A percentile compares a stretch with the other conserved stretches of the same genome.
Conservation (phyloP, 1,140 invertebrate species). For the Solenopsis fugax region DNA sequence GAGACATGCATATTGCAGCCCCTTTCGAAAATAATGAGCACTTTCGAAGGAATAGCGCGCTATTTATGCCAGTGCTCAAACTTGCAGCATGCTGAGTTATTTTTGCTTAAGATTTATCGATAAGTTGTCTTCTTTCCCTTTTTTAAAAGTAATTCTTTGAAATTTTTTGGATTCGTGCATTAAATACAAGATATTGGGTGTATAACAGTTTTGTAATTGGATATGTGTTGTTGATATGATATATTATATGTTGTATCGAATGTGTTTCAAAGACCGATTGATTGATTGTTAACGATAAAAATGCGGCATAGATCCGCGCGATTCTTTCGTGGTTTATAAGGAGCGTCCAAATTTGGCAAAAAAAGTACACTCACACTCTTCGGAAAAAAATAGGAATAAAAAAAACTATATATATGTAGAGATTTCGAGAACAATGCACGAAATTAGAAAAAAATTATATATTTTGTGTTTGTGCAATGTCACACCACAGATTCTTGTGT, state of each 20-base stretch:
- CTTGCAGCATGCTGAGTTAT: constrained; percentile 10
- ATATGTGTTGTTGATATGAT: background rate
- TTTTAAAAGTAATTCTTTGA: background rate
- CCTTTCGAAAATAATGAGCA: constrained; percentile 67
- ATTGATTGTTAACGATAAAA: constrained; percentile 18
- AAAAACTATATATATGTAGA: constrained; percentile 56
- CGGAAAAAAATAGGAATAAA: constrained; percentile 46
- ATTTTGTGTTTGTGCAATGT: constrained; percentile 77
- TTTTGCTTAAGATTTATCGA: background rate
- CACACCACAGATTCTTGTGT: constrained; percentile 78
- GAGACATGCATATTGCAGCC: constrained; percentile 79
- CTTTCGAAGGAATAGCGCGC: constrained; percentile 44
- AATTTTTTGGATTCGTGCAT: background rate
- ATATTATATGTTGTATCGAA: background rate
- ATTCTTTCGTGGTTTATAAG: constrained; percentile 4
- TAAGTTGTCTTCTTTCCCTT: background rate
- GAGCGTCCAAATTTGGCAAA: constrained; percentile 13
- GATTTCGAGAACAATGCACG: constrained; percentile 72
- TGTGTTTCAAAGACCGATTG: background rate
- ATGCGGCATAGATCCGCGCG: background rate
- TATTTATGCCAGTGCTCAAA: constrained; percentile 38
- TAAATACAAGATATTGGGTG: constrained; percentile 7
- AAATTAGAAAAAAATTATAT: constrained; percentile 73
- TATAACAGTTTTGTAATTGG: background rate
- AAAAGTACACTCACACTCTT: constrained; percentile 40